A percentile compares a stretch with the other conserved stretches of the same genome.
These are phyloP conservation scores for Callospermophilus lateralis DNA, from an alignment of 2,113 vertebrate genomes.

Conservation along the genomic window DNA sequence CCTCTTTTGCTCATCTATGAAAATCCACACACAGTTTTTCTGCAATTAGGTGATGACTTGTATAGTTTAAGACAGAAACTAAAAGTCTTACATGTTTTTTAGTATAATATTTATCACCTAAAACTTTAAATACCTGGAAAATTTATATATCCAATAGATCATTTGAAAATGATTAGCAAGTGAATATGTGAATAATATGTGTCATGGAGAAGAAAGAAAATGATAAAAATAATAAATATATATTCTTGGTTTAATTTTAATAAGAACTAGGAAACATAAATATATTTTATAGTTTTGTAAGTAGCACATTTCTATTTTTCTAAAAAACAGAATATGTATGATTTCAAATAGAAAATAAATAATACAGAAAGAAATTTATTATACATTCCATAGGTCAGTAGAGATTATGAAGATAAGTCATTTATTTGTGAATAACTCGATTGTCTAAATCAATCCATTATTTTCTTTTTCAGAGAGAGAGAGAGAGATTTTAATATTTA, in stretches of 20 bases:
- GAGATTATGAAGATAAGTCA: neutral
- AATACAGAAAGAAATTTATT: neutral
- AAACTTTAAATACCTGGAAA: neutral
- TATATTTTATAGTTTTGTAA: neutral
- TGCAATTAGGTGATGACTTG: neutral
- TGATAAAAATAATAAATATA: neutral
- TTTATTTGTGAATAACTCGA: neutral
- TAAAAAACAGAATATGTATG: neutral
- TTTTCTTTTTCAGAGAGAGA: no score
- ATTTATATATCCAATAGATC: neutral
- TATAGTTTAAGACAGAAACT: neutral
- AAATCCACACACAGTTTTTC: neutral
- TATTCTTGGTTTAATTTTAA: neutral
- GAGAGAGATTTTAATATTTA: no score
- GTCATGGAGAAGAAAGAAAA: neutral
- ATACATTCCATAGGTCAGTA: no score
- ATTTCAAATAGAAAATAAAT: neutral
- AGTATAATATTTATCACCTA: neutral
- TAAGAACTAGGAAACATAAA: neutral
- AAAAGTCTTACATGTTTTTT: neutral
- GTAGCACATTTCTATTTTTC: neutral
- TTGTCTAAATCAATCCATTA: neutral
- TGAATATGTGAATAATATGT: neutral
- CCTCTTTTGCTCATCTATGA: neutral
- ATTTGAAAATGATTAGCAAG: neutral